Percentiles rank a stretch among this genome's conserved stretches.
phyloP scores from a whole-genome alignment of 2,888 invertebrate genomes.

The Abscondita cerata region DNA sequence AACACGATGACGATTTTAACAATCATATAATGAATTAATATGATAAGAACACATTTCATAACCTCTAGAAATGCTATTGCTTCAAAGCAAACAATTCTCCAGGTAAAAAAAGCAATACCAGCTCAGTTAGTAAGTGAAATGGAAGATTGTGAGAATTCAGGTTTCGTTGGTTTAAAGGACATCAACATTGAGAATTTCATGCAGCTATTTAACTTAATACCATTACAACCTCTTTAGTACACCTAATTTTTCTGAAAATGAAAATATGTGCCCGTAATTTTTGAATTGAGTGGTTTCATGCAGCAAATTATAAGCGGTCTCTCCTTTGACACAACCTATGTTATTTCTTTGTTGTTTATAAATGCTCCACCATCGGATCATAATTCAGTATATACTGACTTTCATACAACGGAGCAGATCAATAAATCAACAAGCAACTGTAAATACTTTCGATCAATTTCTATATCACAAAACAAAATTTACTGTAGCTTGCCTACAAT shows the following conservation, averaged over 20 bases:
- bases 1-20: neutral
- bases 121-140: too few relatives aligned
- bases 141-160: too few relatives aligned
- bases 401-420: constrained; percentile 6
- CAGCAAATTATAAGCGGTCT: constrained; percentile 13
- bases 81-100: neutral
- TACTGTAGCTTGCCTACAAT: constrained; percentile 13
- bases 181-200: constrained; percentile 12
- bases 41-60: neutral
- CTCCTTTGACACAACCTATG: constrained; percentile 7
- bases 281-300: constrained; percentile 16
- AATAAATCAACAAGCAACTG: constrained; percentile 14
- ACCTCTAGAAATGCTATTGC: neutral
- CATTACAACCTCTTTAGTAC: constrained; percentile 3
- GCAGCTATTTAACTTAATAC: constrained; percentile 9
- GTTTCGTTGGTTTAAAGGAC: constrained; percentile 11
- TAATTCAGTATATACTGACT: constrained; percentile 10
- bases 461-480: constrained; percentile 11
- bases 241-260: constrained; percentile 13
- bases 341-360: constrained; percentile 10
- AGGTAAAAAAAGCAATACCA: neutral
- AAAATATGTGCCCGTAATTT: constrained; percentile 3
- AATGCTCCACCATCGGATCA: constrained; percentile 11
- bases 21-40: neutral
- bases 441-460: constrained; percentile 14